These are phyloP conservation scores for Hypolimnas misippus DNA, from an alignment of 2,888 invertebrate genomes.

Conservation along the genomic window DNA sequence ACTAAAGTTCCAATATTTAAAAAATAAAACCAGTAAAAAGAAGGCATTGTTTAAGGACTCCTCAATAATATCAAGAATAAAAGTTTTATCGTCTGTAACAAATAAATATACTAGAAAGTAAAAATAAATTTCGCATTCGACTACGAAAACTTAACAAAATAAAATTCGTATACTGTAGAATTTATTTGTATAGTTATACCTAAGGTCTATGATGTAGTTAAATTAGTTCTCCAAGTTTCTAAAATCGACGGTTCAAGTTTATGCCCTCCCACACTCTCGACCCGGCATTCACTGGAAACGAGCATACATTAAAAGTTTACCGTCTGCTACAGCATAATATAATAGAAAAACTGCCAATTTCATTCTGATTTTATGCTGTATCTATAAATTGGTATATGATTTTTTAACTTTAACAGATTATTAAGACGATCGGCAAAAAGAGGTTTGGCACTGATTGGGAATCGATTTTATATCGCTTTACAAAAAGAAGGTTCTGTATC, in stretches of 20 bases:
- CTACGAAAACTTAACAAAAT: background rate
- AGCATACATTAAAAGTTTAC: slow-evolving; percentile 80
- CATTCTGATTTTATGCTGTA: slow-evolving; percentile 12
- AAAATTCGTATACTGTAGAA: slow-evolving; percentile 58
- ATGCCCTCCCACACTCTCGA: slow-evolving; percentile 44
- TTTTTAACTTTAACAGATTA: too few species aligned
- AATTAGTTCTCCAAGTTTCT: slow-evolving; percentile 81
- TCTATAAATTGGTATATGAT: background rate
- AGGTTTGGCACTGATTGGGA: too few species aligned
- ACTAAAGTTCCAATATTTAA: too few species aligned
- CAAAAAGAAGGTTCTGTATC: too few species aligned
- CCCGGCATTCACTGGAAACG: slow-evolving; percentile 63
- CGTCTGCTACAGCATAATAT: slow-evolving; percentile 68
- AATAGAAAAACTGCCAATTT: slow-evolving; percentile 48
- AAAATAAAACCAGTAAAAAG: too few species aligned
- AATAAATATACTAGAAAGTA: background rate
- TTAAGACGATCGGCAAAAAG: too few species aligned
- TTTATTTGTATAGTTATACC: slow-evolving; percentile 76
- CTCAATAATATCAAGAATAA: too few species aligned
- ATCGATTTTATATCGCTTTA: background rate
- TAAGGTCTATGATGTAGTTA: slow-evolving; percentile 63
- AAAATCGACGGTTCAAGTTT: slow-evolving; percentile 77
- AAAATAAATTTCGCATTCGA: background rate
- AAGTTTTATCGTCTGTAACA: too few species aligned
- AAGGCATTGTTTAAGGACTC: too few species aligned